Conservation (phyloP, 1,140 invertebrate genomes). For the Heliconius eleuchia region DNA sequence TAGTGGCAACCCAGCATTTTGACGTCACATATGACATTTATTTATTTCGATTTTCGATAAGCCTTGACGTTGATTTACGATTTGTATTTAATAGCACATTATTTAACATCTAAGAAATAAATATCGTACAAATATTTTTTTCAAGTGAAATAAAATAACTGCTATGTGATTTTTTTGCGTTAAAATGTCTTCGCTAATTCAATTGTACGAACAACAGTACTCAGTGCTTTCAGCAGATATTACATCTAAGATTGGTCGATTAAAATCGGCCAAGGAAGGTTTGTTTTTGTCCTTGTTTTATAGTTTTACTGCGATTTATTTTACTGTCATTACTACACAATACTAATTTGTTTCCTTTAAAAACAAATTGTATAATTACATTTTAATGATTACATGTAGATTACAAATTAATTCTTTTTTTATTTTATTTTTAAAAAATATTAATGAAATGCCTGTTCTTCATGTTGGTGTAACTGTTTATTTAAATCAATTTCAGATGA, state of each 20-base stretch:
- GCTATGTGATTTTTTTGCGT: conserved; percentile 10
- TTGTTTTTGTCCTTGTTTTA: conserved; percentile 17
- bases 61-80: not conserved
- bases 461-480: not conserved
- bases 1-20: not conserved
- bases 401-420: not conserved
- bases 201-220: conserved; percentile 93
- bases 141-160: not conserved
- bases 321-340: no score
- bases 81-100: not conserved
- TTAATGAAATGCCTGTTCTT: no score
- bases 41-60: conserved; percentile 5
- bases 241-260: conserved; percentile 89
- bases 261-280: conserved; percentile 79
- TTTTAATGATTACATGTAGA: not conserved
- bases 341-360: not conserved
- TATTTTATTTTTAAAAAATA: not conserved
- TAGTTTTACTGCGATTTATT: no score
- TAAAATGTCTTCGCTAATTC: conserved; percentile 87
- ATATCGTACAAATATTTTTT: not conserved
- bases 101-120: not conserved
- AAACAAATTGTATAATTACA: not conserved
- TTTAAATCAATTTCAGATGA: conserved; percentile 55
- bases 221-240: conserved; percentile 91
- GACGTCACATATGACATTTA: conserved; percentile 6